Percentiles rank a stretch among this genome's conserved stretches.
These are phyloP conservation scores for Leucophenga varia DNA, from an alignment of 1,140 invertebrate genomes.

Conservation along the genomic window DNA sequence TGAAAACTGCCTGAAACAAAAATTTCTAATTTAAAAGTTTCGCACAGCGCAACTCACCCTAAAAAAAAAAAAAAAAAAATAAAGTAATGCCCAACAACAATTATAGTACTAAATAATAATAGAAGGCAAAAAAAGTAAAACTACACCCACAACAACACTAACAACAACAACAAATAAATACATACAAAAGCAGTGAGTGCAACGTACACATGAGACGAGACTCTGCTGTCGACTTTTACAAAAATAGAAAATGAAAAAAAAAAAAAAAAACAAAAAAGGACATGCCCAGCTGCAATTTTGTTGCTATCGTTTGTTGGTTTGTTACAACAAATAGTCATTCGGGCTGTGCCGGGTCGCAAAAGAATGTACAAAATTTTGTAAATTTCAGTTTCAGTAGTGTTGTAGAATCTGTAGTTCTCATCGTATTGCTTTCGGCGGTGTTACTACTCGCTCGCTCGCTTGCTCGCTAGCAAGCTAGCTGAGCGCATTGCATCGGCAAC, in stretches of 20 bases:
- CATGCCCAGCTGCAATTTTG: constrained; percentile 37
- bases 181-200: constrained; percentile 15
- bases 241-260: constrained; percentile 7
- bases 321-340: not conserved
- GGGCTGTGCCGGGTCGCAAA: no score
- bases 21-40: constrained; percentile 54
- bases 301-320: constrained; percentile 14
- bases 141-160: constrained; percentile 16
- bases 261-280: constrained; percentile 16
- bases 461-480: constrained; percentile 48
- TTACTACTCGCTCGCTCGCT: no score
- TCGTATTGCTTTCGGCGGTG: constrained; percentile 49
- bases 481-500: constrained; percentile 51
- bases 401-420: constrained; percentile 34
- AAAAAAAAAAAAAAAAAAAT: constrained; percentile 5
- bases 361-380: no score
- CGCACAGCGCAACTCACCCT: constrained; percentile 36
- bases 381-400: no score
- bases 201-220: no score
- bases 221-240: constrained; percentile 19
- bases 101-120: not conserved
- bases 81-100: constrained; percentile 28
- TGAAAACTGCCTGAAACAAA: constrained; percentile 32
- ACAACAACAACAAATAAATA: constrained; percentile 23
- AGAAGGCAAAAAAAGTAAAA: constrained; percentile 9